Conservation (phyloP, 2,113 vertebrate species). For the Neodontobutis hainanensis region DNA sequence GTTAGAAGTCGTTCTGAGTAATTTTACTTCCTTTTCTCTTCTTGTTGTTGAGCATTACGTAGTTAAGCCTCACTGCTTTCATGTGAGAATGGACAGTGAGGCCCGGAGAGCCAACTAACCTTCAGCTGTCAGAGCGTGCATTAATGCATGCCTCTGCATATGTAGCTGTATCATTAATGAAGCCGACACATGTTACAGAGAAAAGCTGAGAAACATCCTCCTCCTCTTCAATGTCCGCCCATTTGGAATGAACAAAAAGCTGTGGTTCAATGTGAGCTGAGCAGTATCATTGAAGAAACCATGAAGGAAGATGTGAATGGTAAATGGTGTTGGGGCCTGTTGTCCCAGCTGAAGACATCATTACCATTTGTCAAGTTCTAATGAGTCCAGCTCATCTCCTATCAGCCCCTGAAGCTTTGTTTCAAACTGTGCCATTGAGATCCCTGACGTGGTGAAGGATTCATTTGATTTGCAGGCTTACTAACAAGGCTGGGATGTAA, state of each 20-base stretch:
- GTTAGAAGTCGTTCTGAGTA: neutral
- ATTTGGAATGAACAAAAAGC: constrained; percentile 49
- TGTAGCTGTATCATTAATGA: constrained; percentile 32
- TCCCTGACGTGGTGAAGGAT: constrained; percentile 5
- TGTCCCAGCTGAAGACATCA: constrained; percentile 24
- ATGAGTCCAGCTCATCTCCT: constrained; percentile 14
- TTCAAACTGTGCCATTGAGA: neutral
- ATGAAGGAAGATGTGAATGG: constrained; percentile 25
- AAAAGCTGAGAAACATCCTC: neutral
- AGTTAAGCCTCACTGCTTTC: constrained; percentile 6
- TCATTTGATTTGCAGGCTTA: constrained; percentile 63
- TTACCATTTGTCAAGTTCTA: constrained; percentile 13
- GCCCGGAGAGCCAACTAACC: constrained; percentile 38
- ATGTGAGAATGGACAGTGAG: constrained; percentile 18
- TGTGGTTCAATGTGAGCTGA: no score
- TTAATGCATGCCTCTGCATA: constrained; percentile 31
- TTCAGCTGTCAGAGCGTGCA: constrained; percentile 47
- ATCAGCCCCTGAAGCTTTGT: no score
- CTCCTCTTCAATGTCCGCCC: constrained; percentile 34
- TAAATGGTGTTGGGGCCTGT: constrained; percentile 21
- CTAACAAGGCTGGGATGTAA: constrained; percentile 61
- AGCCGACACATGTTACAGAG: constrained; percentile 33
- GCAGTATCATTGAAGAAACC: no score
- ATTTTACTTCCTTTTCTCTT: constrained; percentile 3
- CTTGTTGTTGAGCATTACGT: constrained; percentile 9